phyloP scores from a whole-genome alignment of 2,888 invertebrate species.

The Encarsia formosa region DNA sequence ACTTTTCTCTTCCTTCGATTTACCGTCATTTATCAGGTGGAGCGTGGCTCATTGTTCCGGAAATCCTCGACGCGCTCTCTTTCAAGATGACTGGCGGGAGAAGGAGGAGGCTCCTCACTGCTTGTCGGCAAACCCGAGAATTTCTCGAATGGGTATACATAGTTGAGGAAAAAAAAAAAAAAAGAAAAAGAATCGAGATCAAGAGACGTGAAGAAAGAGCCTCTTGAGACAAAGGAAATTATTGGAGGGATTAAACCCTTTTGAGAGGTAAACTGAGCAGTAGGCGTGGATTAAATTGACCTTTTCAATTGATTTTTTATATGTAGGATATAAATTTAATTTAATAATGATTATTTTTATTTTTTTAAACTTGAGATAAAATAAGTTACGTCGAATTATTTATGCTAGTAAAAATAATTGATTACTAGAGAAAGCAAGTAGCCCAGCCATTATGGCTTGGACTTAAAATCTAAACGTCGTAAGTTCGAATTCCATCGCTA shows the following conservation, averaged over 20 bases:
- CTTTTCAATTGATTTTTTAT: no score
- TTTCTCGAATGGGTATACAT: background rate
- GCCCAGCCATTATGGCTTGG: no score
- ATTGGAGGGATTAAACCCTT: constrained; percentile 6
- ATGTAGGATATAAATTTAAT: no score
- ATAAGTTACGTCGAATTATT: background rate
- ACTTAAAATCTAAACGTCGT: no score
- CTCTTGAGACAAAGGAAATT: constrained; percentile 13
- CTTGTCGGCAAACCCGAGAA: background rate
- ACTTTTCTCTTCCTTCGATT: constrained; percentile 20
- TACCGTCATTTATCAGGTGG: constrained; percentile 22
- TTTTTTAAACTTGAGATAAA: background rate
- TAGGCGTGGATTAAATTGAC: no score
- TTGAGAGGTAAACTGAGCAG: background rate
- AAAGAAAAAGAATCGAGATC: constrained; percentile 9
- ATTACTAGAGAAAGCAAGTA: no score
- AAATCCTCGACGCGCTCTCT: constrained; percentile 15
- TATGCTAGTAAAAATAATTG: no score
- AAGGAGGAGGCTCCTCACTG: no score
- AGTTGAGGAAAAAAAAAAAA: background rate
- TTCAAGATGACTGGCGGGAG: constrained; percentile 14
- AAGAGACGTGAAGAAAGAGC: background rate
- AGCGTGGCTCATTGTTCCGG: constrained; percentile 20
- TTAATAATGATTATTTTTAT: no score
- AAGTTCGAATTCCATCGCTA: no score